Evolutionary conservation across 2,113 vertebrate genomes (phyloP), one percentile per base, ranked within the genome.

Genomic region (Hirundichthys speculiger): DNA sequence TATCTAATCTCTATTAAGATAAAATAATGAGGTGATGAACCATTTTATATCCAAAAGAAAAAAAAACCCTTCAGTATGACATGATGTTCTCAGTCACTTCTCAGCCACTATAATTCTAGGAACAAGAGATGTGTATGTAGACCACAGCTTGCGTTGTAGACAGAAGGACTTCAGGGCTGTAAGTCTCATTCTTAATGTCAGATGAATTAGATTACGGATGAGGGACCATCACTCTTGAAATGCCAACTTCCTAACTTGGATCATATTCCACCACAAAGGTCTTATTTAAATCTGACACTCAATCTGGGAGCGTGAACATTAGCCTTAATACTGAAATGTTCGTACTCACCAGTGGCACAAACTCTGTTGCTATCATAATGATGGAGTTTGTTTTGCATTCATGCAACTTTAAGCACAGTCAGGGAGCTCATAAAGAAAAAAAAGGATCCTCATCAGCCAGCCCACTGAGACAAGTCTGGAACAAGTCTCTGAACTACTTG

Each of bases 191-290:
- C 52, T 53, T 63, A 74, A 82, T 83, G 76, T 75, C 78, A 89
- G 22, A 53, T 20, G 67, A 13, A 54, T 82, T 41, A 2, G 38
- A 46, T 82, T 75, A 21, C 77, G 70, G 56, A 48, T 41, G 46
- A 56, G 39, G 50, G 47, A 18, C 66, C 56, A 61, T 45, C 53
- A 54, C 8, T 24, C 43, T 20, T 8, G 15, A 11, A 38, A 49
- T 60, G 38, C 58, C 56, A 48, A 62, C 41, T 42, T 69, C 30
- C 13, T 66, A 20, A 30, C 30, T 27, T 20, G 24, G 60, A 73
- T 85, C 16, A 34, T 8, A 56, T 82, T 83, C 14, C 62, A 38
- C 54, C 25, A 56, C 16, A 80, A 75, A 77, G 52, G 73, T 67
- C 19, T 52, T 6, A 19, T 34, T 75, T 74, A 49, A 82, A 79